Base-by-base conservation (phyloP, 2,888 invertebrate genomes). In the Latrodectus elegans region DNA sequence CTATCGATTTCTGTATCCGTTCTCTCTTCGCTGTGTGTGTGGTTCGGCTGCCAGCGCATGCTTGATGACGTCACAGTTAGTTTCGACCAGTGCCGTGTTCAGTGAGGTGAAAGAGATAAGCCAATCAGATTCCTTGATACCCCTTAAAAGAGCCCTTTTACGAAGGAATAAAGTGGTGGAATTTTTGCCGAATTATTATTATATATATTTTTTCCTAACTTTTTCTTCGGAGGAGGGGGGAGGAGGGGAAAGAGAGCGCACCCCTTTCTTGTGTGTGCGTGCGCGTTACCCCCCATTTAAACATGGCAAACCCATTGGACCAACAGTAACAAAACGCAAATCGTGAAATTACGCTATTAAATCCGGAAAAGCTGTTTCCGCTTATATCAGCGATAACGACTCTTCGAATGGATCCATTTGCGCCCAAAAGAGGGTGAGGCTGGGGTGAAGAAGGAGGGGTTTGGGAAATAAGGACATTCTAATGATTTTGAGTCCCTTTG, bases 301-400 rank as follows among this genome's bases (percentile, higher is more conserved):
- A 87, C 86, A 87, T 67, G 60, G 86, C 75, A 82, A 87, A 87
- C 86, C 81, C 81, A 84, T 72, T 77, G 76, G 85, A 81, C 84
- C 84, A 84, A 85, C 78, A 88, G 83, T 77, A 82, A 83, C 78
- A 88, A 82, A 87, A 88, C 87, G 87, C 87, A 88, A 88, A 88
- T 88, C 78, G 74, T 67, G 81, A 88, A 88, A 88, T 88, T 82
- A 88, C 87, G 83, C 87, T 79, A 88, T 88, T 88, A 88, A 88
- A 82, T 77, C 78, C 86, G 68, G 82, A 78, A 88, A 88, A 88
- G 83, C 87, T 88, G 87, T 88, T 88, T 68, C 83, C 76, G 86
- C 82, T 83, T 81, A 81, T 87, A 87, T 72, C 86, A 73, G 74
- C 74, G 87, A 88, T 88, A 88, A 88, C 82, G 87, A 88, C 82